Base-by-base conservation (phyloP, 2,113 vertebrate species). In the Manacus vitellinus region DNA sequence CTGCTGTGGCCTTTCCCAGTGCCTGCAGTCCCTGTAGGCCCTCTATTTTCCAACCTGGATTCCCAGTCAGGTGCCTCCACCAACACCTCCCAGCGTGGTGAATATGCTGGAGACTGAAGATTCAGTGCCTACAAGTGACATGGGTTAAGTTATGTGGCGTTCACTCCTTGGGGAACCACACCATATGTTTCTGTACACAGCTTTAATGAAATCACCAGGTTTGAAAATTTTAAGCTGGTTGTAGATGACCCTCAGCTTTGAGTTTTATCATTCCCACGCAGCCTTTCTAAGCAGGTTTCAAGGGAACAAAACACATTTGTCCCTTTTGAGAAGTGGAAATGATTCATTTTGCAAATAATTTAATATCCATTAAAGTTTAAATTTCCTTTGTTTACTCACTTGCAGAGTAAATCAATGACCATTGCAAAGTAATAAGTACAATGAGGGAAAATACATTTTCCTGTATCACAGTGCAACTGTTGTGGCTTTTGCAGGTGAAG, bases 341-440 rank as follows among this genome's bases (percentile, higher is more conserved):
- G 13, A 96, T 95, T 98, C 94, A 96, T 97, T 97, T 98, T 97
- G 94, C 96, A 97, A 97, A 97, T 95, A 97, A 97, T 95, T 96
- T 97, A 97, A 95, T 95, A 92, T 95, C 98, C 95, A 92, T 94
- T 97, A 97, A 97, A 97, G 95, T 92, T 97, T 88, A 97, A 91
- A 97, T 97, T 93, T 95, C 92, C 84, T 97, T 97, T 97, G 90
- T 97, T 97, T 92, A 75, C 80, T 93, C 87, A 63, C 92, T 95
- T 88, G 74, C 72, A 65, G 97, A 95, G 70, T 73, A 89, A 96
- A 97, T 96, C 95, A 96, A 96, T 95, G 93, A 88, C 95, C 72
- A 79, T 97, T 95, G 96, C 90, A 81, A 96, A 98, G 92, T 78
- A 96, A 94, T 95, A 89, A 96, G 78, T 66, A 90, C 88, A 78